Conservation (phyloP, 1,140 invertebrate genomes). For the Brachionus rotundiformis region DNA sequence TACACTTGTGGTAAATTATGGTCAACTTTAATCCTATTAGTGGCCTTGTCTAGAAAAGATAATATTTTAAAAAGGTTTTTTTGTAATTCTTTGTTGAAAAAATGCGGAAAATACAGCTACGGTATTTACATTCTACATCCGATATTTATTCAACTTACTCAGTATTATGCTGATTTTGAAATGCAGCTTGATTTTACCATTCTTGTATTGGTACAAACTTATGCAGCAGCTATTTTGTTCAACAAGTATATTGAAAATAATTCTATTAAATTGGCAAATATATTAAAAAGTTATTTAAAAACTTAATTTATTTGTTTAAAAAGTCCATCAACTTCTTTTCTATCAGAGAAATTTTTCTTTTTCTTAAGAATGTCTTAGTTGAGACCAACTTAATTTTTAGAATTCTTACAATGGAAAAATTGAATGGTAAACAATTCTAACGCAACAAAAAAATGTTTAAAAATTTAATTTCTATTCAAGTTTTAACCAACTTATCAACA, state of each 20-base stretch:
- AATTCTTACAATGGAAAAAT: too few relatives aligned
- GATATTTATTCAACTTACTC: conserved; percentile 31
- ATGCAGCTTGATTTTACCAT: conserved; percentile 24
- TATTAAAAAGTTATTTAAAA: neutral
- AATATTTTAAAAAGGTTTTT: conserved; percentile 6
- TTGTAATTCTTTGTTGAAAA: neutral
- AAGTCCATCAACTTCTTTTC: too few relatives aligned
- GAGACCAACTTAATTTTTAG: too few relatives aligned
- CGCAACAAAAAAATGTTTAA: too few relatives aligned
- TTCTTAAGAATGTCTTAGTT: too few relatives aligned
- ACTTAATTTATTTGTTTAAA: neutral
- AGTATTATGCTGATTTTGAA: neutral
- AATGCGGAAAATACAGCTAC: conserved; percentile 27
- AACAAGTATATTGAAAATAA: neutral
- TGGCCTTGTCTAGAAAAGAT: neutral
- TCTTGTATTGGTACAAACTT: neutral
- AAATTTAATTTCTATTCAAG: too few relatives aligned
- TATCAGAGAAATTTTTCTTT: too few relatives aligned
- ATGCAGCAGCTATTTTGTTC: neutral
- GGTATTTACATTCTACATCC: conserved; percentile 32
- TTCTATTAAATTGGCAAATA: neutral
- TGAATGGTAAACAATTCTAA: too few relatives aligned
- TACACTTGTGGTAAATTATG: conserved; percentile 32
- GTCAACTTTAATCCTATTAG: neutral
- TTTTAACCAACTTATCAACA: too few relatives aligned